Evolutionary conservation across 2,888 invertebrate species (phyloP), one percentile per base, ranked within the genome.

Genomic region (Brachylomia viminalis): DNA sequence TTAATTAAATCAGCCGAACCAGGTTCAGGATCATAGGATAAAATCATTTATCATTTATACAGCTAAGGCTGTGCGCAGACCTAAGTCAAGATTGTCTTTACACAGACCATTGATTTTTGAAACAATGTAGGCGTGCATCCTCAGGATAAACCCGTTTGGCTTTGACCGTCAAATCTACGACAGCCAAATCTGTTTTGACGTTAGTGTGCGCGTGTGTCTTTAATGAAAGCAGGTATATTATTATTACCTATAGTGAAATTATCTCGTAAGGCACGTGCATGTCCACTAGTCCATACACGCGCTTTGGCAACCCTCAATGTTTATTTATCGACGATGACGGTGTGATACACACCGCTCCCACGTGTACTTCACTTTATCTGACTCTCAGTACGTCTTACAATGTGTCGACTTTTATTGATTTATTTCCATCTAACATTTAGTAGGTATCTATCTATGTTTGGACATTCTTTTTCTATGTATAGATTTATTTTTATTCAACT

Each of bases 231-330:
- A 64, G 23, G 23, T 80, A 62, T 67, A 54, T 45, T 23, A 17
- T 52, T 67, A 68, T 78, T 56, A 45, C 23, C 38, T 13, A n/a
- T n/a, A 64, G n/a, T 52, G 45, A 49, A 17, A 65, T 49, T 72
- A 62, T 79, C 64, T 76, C 23, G 33, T 61, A 66, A 67, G 72
- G 75, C 89, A 90, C 90, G 89, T 89, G 90, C 75, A 59, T 23
- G 71, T 69, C 30, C 75, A 38, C 70, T 79, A 47, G 58, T 56
- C 13, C 17, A 70, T 49, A 69, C 65, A 85, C 88, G 91, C 84
- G 89, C 88, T 91, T 93, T 93, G 94, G 93, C 93, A 93, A 81
- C 80, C 72, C 70, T 79, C 66, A 84, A 87, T 91, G 91, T 93
- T 92, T 93, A 91, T 92, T 91, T 91, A 89, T 91, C 89, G 87